Base-by-base conservation (phyloP, 2,888 invertebrate species). In the Autographa pulchrina region DNA sequence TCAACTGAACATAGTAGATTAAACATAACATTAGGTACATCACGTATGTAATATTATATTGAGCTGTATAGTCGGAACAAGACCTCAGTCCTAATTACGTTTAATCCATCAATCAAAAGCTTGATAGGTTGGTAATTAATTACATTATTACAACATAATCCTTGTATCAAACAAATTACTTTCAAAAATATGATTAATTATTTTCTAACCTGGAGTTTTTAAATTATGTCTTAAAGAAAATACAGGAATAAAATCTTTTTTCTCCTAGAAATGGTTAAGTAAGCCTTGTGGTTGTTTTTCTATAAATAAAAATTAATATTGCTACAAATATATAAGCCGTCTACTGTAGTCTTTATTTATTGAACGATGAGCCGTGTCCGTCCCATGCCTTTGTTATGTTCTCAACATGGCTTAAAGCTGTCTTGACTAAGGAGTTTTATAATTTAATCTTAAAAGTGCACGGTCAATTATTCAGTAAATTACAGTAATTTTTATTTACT, bases 281-380 rank as follows among this genome's bases (percentile, higher is more conserved):
- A 54, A 54, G 54, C 54, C 11, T 25, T 25, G 25, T 56, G 11
- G 13, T 20, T 20, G 2, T 25, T 25, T 4, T 56, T 25, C 13
- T 13, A 56, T 25, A 13, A 13, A 56, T 56, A 25, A 20, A 54
- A 20, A 11, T 20, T 11, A 3, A 56, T 56, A 6, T n/a, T 4
- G 25, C 48, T 16, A 58, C 66, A 54, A 72, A 59, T 68, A 72
- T 63, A 43, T 73, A 65, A 74, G 74, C 43, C 64, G 31, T 54
- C 56, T 9, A 68, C 65, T 68, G 63, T 69, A 8, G 25, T 43
- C 25, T 65, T 66, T 62, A 43, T 68, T 62, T 18, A 18, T 14
- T 41, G 62, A 68, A 56, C 16, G 20, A 54, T 35, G 38, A 52
- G 48, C 59, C 25, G 16, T 59, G 38, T 59, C 32, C 20, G 35